Evolutionary conservation across 2,888 invertebrate genomes (phyloP).

Genomic region (Ferdinandea cuprea): DNA sequence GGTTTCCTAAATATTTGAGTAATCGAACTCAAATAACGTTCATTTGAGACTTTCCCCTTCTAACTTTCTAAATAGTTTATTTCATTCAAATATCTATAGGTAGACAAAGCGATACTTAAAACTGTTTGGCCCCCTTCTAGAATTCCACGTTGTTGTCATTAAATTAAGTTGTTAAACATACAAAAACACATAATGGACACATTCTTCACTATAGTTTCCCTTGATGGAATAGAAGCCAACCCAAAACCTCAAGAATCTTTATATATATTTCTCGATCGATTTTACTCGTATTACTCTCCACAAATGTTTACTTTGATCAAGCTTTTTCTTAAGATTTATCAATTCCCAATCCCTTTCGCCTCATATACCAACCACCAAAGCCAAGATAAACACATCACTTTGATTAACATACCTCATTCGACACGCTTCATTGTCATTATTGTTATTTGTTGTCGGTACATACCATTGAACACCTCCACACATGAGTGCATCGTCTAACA

Average conservation of each 20-base stretch:
- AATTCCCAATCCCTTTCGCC: neutral
- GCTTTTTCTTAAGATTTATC: neutral
- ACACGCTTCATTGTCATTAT: constrained; percentile 35
- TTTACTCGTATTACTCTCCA: constrained; percentile 17
- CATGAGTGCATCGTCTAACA: constrained; percentile 21
- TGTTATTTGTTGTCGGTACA: constrained; percentile 26
- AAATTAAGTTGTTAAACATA: no score
- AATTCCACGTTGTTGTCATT: no score
- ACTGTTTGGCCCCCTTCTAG: no score
- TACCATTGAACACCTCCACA: constrained; percentile 46
- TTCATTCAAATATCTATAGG: no score
- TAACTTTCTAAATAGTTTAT: no score
- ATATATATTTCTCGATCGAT: constrained; percentile 19
- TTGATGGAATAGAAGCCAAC: neutral
- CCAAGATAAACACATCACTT: constrained; percentile 47
- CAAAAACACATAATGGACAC: no score
- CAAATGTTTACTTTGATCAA: neutral
- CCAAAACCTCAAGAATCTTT: neutral
- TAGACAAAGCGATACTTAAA: no score
- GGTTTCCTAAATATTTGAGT: no score
- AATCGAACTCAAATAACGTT: no score
- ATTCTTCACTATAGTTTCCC: neutral
- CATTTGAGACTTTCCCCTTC: no score
- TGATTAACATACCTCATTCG: constrained; percentile 53
- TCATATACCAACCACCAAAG: neutral